Evolutionary conservation across 2,888 invertebrate genomes (phyloP).

Genomic region (Palloptera scutellata): DNA sequence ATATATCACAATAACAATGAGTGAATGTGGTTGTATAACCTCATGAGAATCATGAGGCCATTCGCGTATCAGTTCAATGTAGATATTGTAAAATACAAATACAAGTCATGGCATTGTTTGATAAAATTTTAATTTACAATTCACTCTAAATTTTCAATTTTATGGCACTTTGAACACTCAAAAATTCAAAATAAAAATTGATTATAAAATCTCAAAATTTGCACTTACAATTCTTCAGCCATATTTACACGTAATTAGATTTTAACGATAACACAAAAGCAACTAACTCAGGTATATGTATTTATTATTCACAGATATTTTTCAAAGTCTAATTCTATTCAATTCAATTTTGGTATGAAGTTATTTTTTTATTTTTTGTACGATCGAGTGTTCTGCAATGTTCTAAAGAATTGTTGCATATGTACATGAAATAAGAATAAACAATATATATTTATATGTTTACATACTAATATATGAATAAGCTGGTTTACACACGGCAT

Average conservation of each 20-base stretch:
- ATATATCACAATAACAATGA: no score
- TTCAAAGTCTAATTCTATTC: background rate
- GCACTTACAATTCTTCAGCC: conserved; percentile 1
- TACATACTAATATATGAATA: background rate
- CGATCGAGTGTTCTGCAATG: conserved; percentile 1
- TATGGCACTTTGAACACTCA: background rate
- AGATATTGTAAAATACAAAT: background rate
- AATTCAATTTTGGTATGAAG: background rate
- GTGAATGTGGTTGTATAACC: no score
- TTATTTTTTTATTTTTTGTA: conserved; percentile 1
- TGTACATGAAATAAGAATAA: background rate
- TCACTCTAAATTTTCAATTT: background rate
- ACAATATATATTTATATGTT: background rate
- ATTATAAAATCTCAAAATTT: background rate
- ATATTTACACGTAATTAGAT: background rate
- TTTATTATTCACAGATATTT: no score
- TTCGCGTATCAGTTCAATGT: background rate
- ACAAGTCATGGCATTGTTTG: background rate
- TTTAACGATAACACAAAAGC: background rate
- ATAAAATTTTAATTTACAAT: background rate
- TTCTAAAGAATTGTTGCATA: conserved; percentile 2
- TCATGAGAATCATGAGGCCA: no score
- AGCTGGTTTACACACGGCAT: no score
- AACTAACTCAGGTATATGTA: background rate
- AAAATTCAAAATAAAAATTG: background rate